Evolutionary conservation across 2,113 vertebrate species (phyloP), one percentile per base, ranked within the genome.

Genomic region (Melanocharis versteri): DNA sequence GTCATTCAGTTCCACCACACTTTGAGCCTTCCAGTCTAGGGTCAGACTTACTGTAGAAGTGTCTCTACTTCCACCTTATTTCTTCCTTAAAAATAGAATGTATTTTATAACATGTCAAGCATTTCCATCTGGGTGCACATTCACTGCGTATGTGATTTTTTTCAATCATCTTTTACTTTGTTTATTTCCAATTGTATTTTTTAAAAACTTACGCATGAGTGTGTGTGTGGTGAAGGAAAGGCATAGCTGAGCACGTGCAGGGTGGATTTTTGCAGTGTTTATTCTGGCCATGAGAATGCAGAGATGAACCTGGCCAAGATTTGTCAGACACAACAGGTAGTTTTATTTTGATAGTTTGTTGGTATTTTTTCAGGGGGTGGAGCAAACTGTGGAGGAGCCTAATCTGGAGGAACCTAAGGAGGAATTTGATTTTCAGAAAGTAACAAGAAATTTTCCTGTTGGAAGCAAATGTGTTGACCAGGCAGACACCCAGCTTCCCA

Each of bases 131-230:
- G 30, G 6, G 15, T 83, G 80, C 33, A 39, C 7, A 33, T 33
- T 51, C 53, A 58, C 31, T 53, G 15, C 31, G 18, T 21, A 8
- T 70, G 22, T 39, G 22, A 77, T 90, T 65, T 69, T 35, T 58
- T 90, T 56, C 5, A 70, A 15, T 15, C 1, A 35, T 42, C 9
- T 87, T 84, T 69, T n/a, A 47, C 8, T 60, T 70, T 57, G 11
- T 64, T 90, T 90, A 51, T 56, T 84, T 91, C 26, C 5, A 15
- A 5, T 6, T n/a, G 31, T 10, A 21, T 11, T 26, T 48, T 35
- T n/a, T 8, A 19, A 11, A n/a, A 42, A 23, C 4, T 58, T 73
- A 31, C 12, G 2, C 5, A 4, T 51, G 6, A 26, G 4, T 0
- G 1, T 47, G 24, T 47, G 24, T 56, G 37, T 40, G 16, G 19